Base-by-base conservation (phyloP, 2,888 invertebrate species). In the Dynastes maya region DNA sequence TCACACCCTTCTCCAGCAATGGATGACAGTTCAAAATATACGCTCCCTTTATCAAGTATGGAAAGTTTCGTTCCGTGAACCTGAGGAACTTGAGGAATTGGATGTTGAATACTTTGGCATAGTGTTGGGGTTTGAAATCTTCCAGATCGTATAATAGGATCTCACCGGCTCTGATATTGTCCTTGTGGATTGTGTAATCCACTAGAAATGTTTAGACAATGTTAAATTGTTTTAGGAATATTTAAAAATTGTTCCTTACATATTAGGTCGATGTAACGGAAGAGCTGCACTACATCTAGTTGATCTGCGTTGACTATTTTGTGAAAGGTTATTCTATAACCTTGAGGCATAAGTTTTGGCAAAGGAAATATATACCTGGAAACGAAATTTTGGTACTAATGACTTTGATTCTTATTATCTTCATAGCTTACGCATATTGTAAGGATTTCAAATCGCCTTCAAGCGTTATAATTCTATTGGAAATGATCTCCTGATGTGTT, bases 311-410 rank as follows among this genome's bases (percentile, higher is more conserved):
- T 55, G 0, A 37, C 22, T 55, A 53, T 37, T 22, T 40, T 11
- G 5, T 51, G 40, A 13, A 78, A n/a, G 6, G 53, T 55, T 37
- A 78, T 40, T n/a, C 72, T 49, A 4, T 53, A 64, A 1, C 72
- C 72, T 40, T 78, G 51, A 3, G 72, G 65, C 51, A 72, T 65
- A 11, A 72, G n/a, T 22, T 72, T 65, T 11, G 78, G 72, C 9
- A 78, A 22, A 0, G 64, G 32, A 40, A 72, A 32, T n/a, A 72
- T 37, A 8, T 72, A 22, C 4, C 78, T 78, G 63, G 2, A 77
- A 77, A 67, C 11, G 1, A 11, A 45, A 45, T 45, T 9, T 37
- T 37, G 32, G 32, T 37, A 37, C 5, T 37, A 37, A 37, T 5
- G 32, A 0, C 32, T 37, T 37, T 5, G 0, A 22, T 49, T 68